Percentiles rank a stretch among this genome's conserved stretches.
Evolutionary conservation across 2,113 vertebrate species (phyloP).

Genomic region (Hemichromis elongatus): DNA sequence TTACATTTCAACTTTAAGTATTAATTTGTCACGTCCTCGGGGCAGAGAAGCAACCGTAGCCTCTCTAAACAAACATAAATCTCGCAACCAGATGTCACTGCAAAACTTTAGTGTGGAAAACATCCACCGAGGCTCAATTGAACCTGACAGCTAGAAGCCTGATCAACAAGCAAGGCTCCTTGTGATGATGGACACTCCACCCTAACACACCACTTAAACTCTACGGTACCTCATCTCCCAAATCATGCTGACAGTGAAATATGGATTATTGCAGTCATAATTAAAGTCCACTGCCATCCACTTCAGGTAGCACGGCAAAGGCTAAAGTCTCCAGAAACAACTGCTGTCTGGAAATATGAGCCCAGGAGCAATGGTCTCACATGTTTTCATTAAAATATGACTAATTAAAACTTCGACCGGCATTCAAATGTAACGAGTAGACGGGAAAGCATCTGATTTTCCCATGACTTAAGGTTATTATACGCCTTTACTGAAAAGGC

Average conservation of each 20-base stretch:
- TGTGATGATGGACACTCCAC: constrained; percentile 24
- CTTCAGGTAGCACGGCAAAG: not conserved
- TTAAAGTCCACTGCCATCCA: constrained; percentile 6
- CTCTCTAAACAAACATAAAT: not conserved
- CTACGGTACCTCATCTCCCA: not conserved
- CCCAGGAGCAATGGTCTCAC: not conserved
- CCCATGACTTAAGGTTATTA: constrained; percentile 44
- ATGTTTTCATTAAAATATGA: constrained; percentile 35
- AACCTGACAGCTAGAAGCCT: constrained; percentile 28
- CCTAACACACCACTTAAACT: not conserved
- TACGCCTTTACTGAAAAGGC: constrained; percentile 22
- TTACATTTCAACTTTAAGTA: constrained; percentile 11
- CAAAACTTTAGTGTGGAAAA: constrained; percentile 20
- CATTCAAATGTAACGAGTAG: constrained; percentile 26
- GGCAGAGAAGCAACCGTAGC: not conserved
- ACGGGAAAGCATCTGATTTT: constrained; percentile 41
- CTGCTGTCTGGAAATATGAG: constrained; percentile 37
- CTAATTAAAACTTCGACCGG: constrained; percentile 34
- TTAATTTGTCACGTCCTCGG: not conserved
- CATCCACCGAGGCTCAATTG: not conserved
- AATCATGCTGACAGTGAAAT: constrained; percentile 37
- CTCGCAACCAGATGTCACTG: not conserved
- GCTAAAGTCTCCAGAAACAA: constrained; percentile 43
- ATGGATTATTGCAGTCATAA: constrained; percentile 37
- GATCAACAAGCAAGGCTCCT: constrained; percentile 17